A percentile compares a stretch with the other conserved stretches of the same genome.
phyloP scores from a whole-genome alignment of 2,113 vertebrate genomes.

The Tragulus kanchil region DNA sequence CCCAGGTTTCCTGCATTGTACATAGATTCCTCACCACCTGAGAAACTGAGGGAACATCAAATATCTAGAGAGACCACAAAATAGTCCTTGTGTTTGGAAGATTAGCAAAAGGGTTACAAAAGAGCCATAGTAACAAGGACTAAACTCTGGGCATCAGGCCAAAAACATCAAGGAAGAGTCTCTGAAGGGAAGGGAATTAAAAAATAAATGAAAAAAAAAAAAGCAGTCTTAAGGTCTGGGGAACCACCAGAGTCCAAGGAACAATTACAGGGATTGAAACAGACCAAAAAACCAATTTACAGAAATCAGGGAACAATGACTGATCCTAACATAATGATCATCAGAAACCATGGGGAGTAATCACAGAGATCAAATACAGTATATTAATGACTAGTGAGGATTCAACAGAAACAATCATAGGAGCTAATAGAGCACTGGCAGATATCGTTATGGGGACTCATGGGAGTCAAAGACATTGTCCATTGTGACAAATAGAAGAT shows the following conservation, averaged over 20 bases:
- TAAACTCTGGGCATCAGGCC: neutral
- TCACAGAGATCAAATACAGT: neutral
- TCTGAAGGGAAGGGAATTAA: neutral
- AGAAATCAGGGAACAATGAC: neutral
- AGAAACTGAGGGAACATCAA: neutral
- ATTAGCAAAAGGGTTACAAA: neutral
- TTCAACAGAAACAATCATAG: neutral
- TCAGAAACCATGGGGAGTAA: neutral
- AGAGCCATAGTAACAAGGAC: neutral
- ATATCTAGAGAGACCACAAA: slow-evolving; percentile 9
- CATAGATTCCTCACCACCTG: too few species aligned
- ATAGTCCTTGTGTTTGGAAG: neutral
- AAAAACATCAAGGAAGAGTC: neutral
- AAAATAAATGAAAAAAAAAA: neutral
- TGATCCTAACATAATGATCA: neutral
- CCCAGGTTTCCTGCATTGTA: too few species aligned
- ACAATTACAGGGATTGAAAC: neutral
- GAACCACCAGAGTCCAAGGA: slow-evolving; percentile 5
- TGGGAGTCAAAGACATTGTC: neutral
- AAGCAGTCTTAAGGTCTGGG: neutral
- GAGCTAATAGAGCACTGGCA: neutral
- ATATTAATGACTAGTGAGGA: neutral
- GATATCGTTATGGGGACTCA: neutral
- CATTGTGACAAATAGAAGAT: neutral
- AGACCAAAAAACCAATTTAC: neutral